phyloP scores from a whole-genome alignment of 2,797 vertebrate species.

The Trachops cirrhosus region DNA sequence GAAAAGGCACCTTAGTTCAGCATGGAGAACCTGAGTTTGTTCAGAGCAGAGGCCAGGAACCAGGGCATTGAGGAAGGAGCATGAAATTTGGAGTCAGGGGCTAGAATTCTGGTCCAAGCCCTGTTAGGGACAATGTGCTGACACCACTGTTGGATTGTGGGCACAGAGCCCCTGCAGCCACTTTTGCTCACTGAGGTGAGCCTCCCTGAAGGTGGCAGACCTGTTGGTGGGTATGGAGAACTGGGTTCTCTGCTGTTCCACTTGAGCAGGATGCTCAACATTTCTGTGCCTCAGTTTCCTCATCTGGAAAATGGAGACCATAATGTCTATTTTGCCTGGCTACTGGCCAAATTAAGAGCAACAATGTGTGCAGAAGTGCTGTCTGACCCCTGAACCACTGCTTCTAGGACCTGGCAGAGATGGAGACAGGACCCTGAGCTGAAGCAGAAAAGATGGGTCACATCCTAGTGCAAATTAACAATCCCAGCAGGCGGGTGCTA shows the following conservation, averaged over 20 bases:
- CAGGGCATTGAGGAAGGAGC: fast-evolving
- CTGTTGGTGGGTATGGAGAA: fast-evolving
- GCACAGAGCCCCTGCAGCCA: not conserved
- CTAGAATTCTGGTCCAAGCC: not conserved
- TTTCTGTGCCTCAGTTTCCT: not conserved
- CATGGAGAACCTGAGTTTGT: fast-evolving
- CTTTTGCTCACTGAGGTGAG: not conserved
- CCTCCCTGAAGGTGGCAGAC: not conserved
- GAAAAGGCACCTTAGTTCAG: not conserved
- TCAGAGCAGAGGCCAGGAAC: not conserved
- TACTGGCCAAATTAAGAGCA: not conserved
- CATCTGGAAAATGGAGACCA: not conserved
- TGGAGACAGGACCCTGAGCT: not conserved
- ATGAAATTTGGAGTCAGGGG: not conserved
- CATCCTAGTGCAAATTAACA: not conserved
- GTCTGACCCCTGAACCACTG: not conserved
- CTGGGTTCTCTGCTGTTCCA: fast-evolving
- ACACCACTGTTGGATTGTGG: not conserved
- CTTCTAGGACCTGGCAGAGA: not conserved
- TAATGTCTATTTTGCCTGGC: not conserved
- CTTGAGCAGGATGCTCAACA: not conserved
- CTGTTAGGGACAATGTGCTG: not conserved
- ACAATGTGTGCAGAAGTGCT: fast-evolving
- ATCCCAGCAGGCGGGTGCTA: fast-evolving
- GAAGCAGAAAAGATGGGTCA: not conserved